A percentile compares a stretch with the other conserved stretches of the same genome.
phyloP scores from a whole-genome alignment of 2,888 invertebrate species.

The Homarus gammarus region DNA sequence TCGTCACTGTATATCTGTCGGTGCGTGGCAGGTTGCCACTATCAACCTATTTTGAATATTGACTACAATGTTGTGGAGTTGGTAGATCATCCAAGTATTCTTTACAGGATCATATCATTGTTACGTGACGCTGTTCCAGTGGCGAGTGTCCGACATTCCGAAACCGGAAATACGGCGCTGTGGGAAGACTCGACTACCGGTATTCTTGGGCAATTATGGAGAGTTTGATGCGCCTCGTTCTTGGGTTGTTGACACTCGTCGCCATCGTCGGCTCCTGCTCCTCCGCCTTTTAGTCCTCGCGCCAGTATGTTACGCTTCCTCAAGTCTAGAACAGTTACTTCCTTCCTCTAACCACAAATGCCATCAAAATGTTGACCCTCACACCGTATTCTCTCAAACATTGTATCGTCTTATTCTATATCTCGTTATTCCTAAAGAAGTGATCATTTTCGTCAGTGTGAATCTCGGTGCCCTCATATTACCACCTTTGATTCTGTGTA shows the following conservation, averaged over 20 bases:
- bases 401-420: too few species aligned
- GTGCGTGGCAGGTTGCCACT: too few species aligned
- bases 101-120: not conserved
- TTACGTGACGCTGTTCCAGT: not conserved
- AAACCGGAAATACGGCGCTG: slow-evolving; percentile 35
- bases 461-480: too few species aligned
- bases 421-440: too few species aligned
- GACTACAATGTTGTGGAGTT: too few species aligned
- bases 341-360: slow-evolving; percentile 28
- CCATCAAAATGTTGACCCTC: slow-evolving; percentile 9
- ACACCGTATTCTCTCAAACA: not conserved
- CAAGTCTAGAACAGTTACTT: slow-evolving; percentile 36
- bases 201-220: slow-evolving; percentile 44
- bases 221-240: slow-evolving; percentile 39
- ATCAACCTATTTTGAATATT: too few species aligned
- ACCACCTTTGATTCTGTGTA: too few species aligned
- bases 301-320: slow-evolving; percentile 16
- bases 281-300: slow-evolving; percentile 28
- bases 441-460: too few species aligned
- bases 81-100: too few species aligned
- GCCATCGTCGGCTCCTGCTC: not conserved
- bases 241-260: slow-evolving; percentile 39
- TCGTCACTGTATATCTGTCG: not conserved
- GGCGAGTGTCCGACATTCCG: not conserved
- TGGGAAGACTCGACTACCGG: slow-evolving; percentile 52